These are phyloP conservation scores for Exocentrus adspersus DNA, from an alignment of 2,888 invertebrate species.

Conservation along the genomic window DNA sequence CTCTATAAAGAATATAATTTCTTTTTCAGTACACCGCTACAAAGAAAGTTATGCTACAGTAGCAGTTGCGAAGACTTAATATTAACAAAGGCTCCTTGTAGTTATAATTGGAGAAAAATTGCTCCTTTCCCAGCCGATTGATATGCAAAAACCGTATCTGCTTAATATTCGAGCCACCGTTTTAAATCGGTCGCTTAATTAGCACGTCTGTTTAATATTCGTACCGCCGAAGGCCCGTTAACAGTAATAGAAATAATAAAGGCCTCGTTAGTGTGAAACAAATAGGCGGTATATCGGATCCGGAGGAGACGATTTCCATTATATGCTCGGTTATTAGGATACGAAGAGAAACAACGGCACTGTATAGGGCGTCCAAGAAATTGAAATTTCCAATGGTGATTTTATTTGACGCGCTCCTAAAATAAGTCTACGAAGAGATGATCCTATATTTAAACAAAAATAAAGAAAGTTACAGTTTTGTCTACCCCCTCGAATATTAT, in stretches of 20 bases:
- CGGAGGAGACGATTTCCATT: not conserved
- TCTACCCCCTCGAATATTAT: not conserved
- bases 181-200: conserved; percentile 39
- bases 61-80: not conserved
- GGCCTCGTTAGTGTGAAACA: conserved; percentile 29
- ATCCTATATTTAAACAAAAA: too few relatives aligned
- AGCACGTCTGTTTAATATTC: conserved; percentile 37
- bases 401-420: too few relatives aligned
- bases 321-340: not conserved
- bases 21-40: not conserved
- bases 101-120: conserved; percentile 25
- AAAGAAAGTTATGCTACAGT: not conserved
- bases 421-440: too few relatives aligned
- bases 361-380: not conserved
- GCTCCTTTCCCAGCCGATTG: conserved; percentile 28
- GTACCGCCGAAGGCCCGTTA: conserved; percentile 34
- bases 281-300: conserved; percentile 9
- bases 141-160: conserved; percentile 33
- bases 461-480: too few relatives aligned
- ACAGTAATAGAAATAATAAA: conserved; percentile 43
- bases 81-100: conserved; percentile 2
- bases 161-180: conserved; percentile 36
- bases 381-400: not conserved
- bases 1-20: not conserved
- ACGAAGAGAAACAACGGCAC: not conserved